A percentile compares a stretch with the other conserved stretches of the same genome.
phyloP scores from a whole-genome alignment of 92 coral and sea anemone species.

The Umimayanthus kanabou region DNA sequence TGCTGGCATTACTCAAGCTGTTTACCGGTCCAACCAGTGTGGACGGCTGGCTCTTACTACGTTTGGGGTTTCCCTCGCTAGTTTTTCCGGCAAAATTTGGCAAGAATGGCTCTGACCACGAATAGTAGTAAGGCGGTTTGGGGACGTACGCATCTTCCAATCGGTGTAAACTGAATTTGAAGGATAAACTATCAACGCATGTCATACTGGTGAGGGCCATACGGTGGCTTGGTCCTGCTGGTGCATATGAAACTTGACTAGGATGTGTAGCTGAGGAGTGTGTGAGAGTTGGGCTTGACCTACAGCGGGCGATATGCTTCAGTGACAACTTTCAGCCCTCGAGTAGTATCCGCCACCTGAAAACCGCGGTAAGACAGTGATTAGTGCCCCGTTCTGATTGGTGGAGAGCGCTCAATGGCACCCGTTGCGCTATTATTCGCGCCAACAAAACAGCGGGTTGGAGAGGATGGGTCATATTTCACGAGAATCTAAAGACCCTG shows the following conservation, averaged over 20 bases:
- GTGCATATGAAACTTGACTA: conserved; percentile 18
- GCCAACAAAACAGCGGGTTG: conserved; percentile 81
- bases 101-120: conserved; percentile 91
- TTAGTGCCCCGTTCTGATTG: conserved; percentile 75
- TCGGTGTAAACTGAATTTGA: conserved; percentile 71
- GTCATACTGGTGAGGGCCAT: conserved; percentile 82
- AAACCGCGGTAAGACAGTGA: conserved; percentile 67
- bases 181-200: conserved; percentile 73
- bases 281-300: conserved; percentile 2
- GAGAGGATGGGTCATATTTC: conserved; percentile 13
- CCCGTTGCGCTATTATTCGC: conserved; percentile 79
- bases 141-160: conserved; percentile 70
- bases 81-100: conserved; percentile 74
- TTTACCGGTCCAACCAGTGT: conserved; percentile 32
- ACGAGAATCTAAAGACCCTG: conserved; percentile 27
- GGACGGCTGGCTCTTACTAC: conserved; percentile 75
- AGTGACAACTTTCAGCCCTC: conserved; percentile 32
- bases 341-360: conserved; percentile 79
- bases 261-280: conserved; percentile 13
- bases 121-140: conserved; percentile 70
- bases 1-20: conserved; percentile 1
- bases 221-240: neutral
- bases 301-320: conserved; percentile 22
- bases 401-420: conserved; percentile 70
- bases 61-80: conserved; percentile 64